phyloP scores from a whole-genome alignment of 2,797 vertebrate species.

The Carapus acus region DNA sequence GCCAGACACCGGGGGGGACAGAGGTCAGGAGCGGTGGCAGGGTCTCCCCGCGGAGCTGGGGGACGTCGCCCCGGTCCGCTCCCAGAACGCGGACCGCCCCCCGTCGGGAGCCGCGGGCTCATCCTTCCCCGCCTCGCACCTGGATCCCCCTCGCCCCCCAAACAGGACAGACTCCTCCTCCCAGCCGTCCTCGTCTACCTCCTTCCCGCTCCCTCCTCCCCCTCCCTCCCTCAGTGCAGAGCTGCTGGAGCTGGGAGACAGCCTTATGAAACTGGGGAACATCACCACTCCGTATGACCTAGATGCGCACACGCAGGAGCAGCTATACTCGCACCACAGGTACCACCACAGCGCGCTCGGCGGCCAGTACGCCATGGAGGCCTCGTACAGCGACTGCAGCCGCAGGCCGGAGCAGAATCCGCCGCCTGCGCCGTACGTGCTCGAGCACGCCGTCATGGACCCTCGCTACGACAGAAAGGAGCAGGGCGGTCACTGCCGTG shows the following conservation, averaged over 20 bases:
- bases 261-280: constrained; percentile 85
- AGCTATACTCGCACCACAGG: constrained; percentile 47
- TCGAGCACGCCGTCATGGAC: constrained; percentile 51
- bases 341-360: constrained; percentile 44
- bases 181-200: constrained; percentile 38
- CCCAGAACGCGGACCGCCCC: constrained; percentile 77
- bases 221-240: constrained; percentile 89
- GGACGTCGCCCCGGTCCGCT: constrained; percentile 70
- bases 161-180: constrained; percentile 71
- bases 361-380: constrained; percentile 40
- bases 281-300: constrained; percentile 70
- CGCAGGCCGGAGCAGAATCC: constrained; percentile 44
- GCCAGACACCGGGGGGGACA: constrained; percentile 37
- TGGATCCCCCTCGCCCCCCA: constrained; percentile 79
- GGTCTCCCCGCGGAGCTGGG: constrained; percentile 59
- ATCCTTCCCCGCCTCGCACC: constrained; percentile 76
- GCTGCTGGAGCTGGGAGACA: constrained; percentile 91
- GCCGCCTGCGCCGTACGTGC: constrained; percentile 25
- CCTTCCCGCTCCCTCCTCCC: constrained; percentile 68
- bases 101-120: constrained; percentile 88
- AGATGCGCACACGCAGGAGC: constrained; percentile 48
- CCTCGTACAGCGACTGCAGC: constrained; percentile 45
- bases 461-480: constrained; percentile 41
- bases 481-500: constrained; percentile 44
- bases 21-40: constrained; percentile 48